Evolutionary conservation across 2,797 vertebrate genomes (phyloP), one percentile per base, ranked within the genome.

Genomic region (Brachyrhaphis roseni): DNA sequence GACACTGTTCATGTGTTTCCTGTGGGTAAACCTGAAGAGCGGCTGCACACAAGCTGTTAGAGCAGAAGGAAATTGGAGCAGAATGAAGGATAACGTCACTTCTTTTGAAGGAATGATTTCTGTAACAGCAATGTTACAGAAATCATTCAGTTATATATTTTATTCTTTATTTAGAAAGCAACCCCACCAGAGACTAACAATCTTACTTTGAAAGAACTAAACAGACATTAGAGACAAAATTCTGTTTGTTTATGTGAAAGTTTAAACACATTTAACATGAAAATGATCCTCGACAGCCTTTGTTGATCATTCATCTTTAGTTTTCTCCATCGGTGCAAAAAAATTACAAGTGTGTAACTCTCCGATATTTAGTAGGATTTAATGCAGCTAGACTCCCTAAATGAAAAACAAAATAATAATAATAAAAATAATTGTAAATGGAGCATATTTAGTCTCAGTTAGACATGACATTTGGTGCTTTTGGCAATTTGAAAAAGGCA

Each of bases 321-420:
- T 77, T 71, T 81, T 13, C 43, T 78, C n/a, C 59, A 72, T 23
- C 75, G 2, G 13, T 43, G 12, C 66, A 8, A 34, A 55, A 82
- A 59, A 87, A 89, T 84, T 89, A 88, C 15, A 36, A 82, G 82
- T 80, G 76, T 83, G 84, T 86, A 64, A 77, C 55, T n/a, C 72
- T 83, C 23, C 77, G n/a, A 43, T 83, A 77, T 74, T 82, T 45
- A 74, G 57, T 12, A 16, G 47, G 73, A 7, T 77, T 76, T 71
- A 8, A 71, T 74, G 72, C 46, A 4, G 78, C 62, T 20, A 11
- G 6, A 36, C 34, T 78, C 16, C 0, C 75, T 28, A 7, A n/a
- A 81, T 3, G 34, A 4, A 15, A 47, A 43, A 34, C 34, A 34
- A 4, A 20, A 23, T 5, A 46, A 5, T 8, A 12, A 45, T 45